Evolutionary conservation across 2,888 invertebrate species (phyloP), one percentile per base, ranked within the genome.

Genomic region (Leptopilina myrica): DNA sequence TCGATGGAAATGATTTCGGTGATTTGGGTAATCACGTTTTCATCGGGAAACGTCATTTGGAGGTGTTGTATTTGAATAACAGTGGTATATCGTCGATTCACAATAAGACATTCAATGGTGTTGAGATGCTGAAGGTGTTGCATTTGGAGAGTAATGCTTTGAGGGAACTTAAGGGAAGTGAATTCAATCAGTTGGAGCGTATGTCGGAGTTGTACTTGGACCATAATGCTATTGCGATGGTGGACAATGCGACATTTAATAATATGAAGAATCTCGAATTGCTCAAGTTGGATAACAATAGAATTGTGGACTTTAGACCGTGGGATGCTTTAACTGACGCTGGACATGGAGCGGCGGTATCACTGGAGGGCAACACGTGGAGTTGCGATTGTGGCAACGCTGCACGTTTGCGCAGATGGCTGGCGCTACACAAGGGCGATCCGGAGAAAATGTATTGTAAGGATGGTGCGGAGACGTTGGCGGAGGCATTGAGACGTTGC

Each of bases 21-120:
- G 95, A 95, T 88, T 93, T 97, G 84, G 95, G 95, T 88, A 96
- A 96, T 92, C 96, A 97, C 93, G 95, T 96, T 90, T 97, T 97
- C 92, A 96, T 97, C 90, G 97, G 96, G 82, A 96, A 96, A 92
- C 96, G 96, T 92, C 95, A 96, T 91, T 93, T 97, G 84, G 95
- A 95, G 92, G 95, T 95, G 86, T 93, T 97, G 85, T 96, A 94
- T 92, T 93, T 97, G 85, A 97, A 97, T 92, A 95, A 95, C 92
- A 96, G 96, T 92, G 95, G 95, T 88, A 95, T 97, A 85, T 93
- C 94, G 84, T 94, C 94, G 85, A 94, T 97, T 90, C 95, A 95
- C 93, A 96, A 96, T 92, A 94, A 95, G 89, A 96, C 96, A 83
- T 97, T 97, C 92, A 96, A 96, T 93, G 96, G 96, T 76, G 95